Conservation (phyloP, 2,888 invertebrate species). For the Ferrisia virgata region DNA sequence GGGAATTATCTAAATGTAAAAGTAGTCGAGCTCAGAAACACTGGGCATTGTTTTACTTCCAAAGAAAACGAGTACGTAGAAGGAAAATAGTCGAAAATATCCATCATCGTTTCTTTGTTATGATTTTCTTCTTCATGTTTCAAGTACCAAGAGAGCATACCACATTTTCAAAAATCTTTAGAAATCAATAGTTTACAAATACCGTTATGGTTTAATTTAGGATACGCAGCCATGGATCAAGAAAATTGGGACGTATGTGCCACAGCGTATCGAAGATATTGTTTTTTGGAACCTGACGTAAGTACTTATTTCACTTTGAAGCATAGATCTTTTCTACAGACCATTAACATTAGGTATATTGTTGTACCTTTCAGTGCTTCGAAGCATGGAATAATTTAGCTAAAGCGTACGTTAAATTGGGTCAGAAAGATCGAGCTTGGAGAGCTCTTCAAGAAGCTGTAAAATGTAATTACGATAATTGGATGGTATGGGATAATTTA, state of each 20-base stretch:
- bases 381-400: constrained; percentile 99
- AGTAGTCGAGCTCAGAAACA: constrained; percentile 84
- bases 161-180: constrained; percentile 76
- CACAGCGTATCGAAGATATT: constrained; percentile 80
- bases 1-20: constrained; percentile 77
- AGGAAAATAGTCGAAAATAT: background rate
- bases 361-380: constrained; percentile 72
- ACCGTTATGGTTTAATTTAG: constrained; percentile 79
- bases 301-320: background rate
- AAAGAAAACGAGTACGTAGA: constrained; percentile 59
- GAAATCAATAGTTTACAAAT: constrained; percentile 86
- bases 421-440: constrained; percentile 82
- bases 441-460: constrained; percentile 82
- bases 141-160: constrained; percentile 69
- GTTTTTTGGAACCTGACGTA: constrained; percentile 72
- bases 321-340: background rate
- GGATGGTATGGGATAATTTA: constrained; percentile 95
- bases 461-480: constrained; percentile 88
- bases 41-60: constrained; percentile 78
- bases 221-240: constrained; percentile 74
- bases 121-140: constrained; percentile 8
- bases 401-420: constrained; percentile 83
- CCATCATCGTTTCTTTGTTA: background rate
- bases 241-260: constrained; percentile 81
- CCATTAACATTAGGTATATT: background rate